Conservation (phyloP, 2,888 invertebrate genomes). For the Rhagium mordax region DNA sequence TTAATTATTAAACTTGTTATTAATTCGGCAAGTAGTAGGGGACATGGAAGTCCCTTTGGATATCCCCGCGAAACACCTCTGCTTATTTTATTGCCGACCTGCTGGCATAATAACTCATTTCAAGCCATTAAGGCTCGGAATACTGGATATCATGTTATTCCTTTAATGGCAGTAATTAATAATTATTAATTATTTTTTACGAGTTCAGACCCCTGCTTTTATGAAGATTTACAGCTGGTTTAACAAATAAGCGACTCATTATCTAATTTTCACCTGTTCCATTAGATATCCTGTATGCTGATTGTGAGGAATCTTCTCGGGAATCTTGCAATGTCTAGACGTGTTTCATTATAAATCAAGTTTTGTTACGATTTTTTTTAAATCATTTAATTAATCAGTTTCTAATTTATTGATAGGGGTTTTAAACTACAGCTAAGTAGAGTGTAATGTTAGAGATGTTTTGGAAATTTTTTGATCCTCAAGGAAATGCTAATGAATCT, state of each 20-base stretch:
- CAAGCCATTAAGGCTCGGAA: neutral
- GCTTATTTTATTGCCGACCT: slow-evolving; percentile 1
- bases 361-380: too few species aligned
- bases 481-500: too few species aligned
- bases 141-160: neutral
- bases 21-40: too few species aligned
- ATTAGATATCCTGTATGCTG: neutral
- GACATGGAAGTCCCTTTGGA: neutral
- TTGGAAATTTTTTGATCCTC: too few species aligned
- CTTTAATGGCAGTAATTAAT: neutral
- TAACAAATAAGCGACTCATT: neutral
- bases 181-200: neutral
- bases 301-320: neutral
- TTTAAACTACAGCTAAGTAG: too few species aligned
- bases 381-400: too few species aligned
- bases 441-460: too few species aligned
- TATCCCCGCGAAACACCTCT: neutral
- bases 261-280: neutral
- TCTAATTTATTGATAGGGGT: too few species aligned
- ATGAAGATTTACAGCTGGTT: neutral
- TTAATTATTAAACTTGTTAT: too few species aligned
- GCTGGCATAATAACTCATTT: neutral
- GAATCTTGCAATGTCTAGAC: too few species aligned
- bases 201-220: neutral
- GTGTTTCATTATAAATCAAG: too few species aligned